A percentile compares a stretch with the other conserved stretches of the same genome.
Evolutionary conservation across 2,113 vertebrate genomes (phyloP).

Genomic region (Isichthys henryi): DNA sequence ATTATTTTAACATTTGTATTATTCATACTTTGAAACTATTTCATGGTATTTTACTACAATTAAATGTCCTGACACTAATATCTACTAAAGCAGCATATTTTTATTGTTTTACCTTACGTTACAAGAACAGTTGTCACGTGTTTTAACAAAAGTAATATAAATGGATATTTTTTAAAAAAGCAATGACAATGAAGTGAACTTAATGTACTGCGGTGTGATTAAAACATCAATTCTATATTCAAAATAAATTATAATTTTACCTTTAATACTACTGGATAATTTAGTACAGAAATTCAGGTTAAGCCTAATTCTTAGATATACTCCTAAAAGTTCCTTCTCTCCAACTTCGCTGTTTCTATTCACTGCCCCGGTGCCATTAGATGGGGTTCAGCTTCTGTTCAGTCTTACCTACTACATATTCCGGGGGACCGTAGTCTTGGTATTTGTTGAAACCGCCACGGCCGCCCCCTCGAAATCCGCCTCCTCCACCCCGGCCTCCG

Average conservation of each 20-base stretch:
- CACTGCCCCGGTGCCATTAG: background rate
- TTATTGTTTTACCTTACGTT: background rate
- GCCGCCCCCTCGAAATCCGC: slow-evolving; percentile 55
- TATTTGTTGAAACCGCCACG: slow-evolving; percentile 77
- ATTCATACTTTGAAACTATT: background rate
- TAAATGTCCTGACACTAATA: background rate
- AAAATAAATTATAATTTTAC: background rate
- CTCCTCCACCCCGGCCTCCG: slow-evolving; percentile 47
- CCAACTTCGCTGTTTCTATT: background rate
- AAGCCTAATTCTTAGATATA: background rate
- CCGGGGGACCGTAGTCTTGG: slow-evolving; percentile 90
- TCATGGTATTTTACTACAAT: background rate
- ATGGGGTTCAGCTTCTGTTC: background rate
- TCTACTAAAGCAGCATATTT: background rate
- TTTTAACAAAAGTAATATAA: background rate
- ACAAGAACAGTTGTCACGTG: background rate
- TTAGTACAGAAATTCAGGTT: background rate
- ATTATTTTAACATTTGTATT: background rate
- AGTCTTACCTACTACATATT: slow-evolving; percentile 82
- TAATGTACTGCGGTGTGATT: background rate
- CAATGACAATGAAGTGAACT: background rate
- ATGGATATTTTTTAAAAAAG: background rate
- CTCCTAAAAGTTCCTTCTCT: background rate
- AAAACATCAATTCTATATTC: background rate
- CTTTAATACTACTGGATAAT: background rate